phyloP scores from a whole-genome alignment of 1,140 invertebrate genomes.

The Nylanderia fulva region DNA sequence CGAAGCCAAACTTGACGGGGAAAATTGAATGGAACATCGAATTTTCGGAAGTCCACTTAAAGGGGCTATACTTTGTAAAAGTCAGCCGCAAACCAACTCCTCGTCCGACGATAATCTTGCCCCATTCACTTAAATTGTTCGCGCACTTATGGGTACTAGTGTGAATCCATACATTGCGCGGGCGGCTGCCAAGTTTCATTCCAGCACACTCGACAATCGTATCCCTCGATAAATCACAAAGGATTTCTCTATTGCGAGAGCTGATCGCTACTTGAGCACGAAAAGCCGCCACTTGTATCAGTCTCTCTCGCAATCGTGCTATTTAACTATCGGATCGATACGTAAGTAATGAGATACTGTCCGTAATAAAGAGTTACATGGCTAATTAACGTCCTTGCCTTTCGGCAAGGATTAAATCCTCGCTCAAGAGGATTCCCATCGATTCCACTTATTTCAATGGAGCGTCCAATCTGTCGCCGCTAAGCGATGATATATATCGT shows the following conservation, averaged over 20 bases:
- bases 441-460: constrained; percentile 19
- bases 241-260: constrained; percentile 21
- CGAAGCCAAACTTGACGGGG: too few species aligned
- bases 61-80: not conserved
- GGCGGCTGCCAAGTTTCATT: constrained; percentile 27
- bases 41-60: not conserved
- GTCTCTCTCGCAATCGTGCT: constrained; percentile 17
- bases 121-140: not conserved
- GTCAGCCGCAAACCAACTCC: not conserved
- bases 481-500: not conserved
- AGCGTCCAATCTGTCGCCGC: not conserved
- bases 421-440: not conserved
- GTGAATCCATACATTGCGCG: not conserved
- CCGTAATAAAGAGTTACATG: constrained; percentile 36
- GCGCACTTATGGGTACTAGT: not conserved
- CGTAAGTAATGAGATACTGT: constrained; percentile 43
- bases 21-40: not conserved
- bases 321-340: constrained; percentile 46
- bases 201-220: constrained; percentile 9
- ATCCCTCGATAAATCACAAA: constrained; percentile 45
- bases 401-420: constrained; percentile 4
- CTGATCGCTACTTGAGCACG: constrained; percentile 8
- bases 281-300: not conserved
- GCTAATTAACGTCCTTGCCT: constrained; percentile 44
- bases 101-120: constrained; percentile 11